Evolutionary conservation across 2,797 vertebrate species (phyloP), one percentile per base, ranked within the genome.

Genomic region (Enteromius paludinosus): DNA sequence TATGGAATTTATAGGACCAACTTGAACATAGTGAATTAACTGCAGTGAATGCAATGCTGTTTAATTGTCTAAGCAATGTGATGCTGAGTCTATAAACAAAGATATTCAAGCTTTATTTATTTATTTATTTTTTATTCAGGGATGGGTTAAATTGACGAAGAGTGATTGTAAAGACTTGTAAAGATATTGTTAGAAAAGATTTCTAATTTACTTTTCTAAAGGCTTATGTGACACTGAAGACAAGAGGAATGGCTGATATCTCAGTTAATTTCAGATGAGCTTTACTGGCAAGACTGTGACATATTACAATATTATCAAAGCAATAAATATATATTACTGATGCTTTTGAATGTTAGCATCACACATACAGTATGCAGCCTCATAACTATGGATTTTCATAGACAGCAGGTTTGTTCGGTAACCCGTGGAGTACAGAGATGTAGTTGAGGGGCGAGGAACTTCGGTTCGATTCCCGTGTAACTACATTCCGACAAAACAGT

Each of bases 21-120:
- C 78, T 81, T 52, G 35, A 38, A 38, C 35, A 38, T 5, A 52
- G n/a, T 72, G 56, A 47, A 81, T 73, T 38, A 35, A 61, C 52
- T 17, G 6, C 33, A 35, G 33, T 35, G 17, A 30, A 28, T 49
- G 25, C 28, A 49, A 30, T 71, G 20, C 25, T 12, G 5, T 52
- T 49, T 72, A 30, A 33, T 33, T 52, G 45, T 3, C 1, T 10
- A 30, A 30, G 43, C 10, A 49, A 30, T n/a, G 25, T 23, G 4
- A 47, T 43, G 25, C 25, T 61, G 17, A 33, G 15, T 49, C 1
- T 45, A 17, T 71, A 11, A 49, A 71, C 25, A 49, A 12, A 43
- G 4, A 28, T 28, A 8, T 28, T 61, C 28, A 11, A 70, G 4
- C 17, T 10, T 0, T 23, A 47, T 69, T 43, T 25, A 43, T 25